Percentiles rank a stretch among this genome's conserved stretches.
Conservation (phyloP, 2,888 invertebrate species). For the Amblyjoppa proteus region DNA sequence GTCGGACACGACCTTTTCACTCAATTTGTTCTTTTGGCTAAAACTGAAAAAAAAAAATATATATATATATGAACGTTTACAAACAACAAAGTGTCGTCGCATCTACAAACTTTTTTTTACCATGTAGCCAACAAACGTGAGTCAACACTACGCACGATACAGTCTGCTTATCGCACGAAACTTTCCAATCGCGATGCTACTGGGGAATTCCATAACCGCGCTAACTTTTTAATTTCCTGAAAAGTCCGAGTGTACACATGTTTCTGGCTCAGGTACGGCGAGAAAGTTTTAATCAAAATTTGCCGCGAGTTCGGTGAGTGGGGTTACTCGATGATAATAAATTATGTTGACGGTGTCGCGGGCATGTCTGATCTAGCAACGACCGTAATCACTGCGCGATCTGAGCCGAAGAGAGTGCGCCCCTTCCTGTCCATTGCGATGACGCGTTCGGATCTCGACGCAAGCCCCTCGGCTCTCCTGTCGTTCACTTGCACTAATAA, state of each 20-base stretch:
- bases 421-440: too few species aligned
- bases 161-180: constrained; percentile 26
- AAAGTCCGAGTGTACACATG: not conserved
- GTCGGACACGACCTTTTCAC: too few species aligned
- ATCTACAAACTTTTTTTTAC: too few species aligned
- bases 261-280: not conserved
- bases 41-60: too few species aligned
- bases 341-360: not conserved
- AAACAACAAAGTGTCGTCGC: too few species aligned
- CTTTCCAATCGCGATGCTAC: not conserved
- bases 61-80: too few species aligned
- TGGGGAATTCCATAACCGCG: constrained; percentile 10
- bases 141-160: constrained; percentile 43
- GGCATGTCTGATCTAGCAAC: constrained; percentile 29
- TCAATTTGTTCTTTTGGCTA: too few species aligned
- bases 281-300: constrained; percentile 11
- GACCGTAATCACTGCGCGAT: constrained; percentile 12
- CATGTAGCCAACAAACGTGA: not conserved
- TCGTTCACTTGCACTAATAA: too few species aligned
- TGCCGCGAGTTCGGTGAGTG: not conserved
- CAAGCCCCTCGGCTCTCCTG: too few species aligned
- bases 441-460: too few species aligned
- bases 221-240: constrained; percentile 3
- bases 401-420: too few species aligned
- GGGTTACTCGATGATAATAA: not conserved